Evolutionary conservation across 92 coral and sea anemone genomes (phyloP).

Genomic region (Muricea muricata): DNA sequence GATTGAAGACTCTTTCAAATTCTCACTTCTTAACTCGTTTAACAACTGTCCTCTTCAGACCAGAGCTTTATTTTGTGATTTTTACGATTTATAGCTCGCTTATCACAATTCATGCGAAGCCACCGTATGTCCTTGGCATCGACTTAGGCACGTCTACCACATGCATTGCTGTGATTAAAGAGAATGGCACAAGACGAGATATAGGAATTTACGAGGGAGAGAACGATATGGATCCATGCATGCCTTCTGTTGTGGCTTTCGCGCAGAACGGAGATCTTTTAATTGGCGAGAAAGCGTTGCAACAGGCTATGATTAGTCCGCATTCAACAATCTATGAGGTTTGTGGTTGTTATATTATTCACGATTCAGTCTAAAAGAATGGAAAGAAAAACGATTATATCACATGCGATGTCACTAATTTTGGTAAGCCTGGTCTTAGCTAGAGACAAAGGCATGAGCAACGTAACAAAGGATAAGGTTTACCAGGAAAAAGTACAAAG

Average conservation of each 20-base stretch:
- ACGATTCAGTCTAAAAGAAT: too few species aligned
- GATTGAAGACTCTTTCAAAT: too few species aligned
- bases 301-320: constrained; percentile 20
- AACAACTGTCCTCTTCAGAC: too few species aligned
- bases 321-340: constrained; percentile 29
- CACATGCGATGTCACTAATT: too few species aligned
- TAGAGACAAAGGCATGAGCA: too few species aligned
- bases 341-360: too few species aligned
- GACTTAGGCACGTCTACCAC: constrained; percentile 38
- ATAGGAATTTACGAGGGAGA: neutral
- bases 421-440: too few species aligned
- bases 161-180: constrained; percentile 14
- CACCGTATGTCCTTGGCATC: constrained; percentile 38
- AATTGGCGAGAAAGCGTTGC: constrained; percentile 27
- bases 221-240: constrained; percentile 16
- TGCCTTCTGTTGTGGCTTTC: constrained; percentile 38
- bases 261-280: neutral
- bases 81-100: neutral
- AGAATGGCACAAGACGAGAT: constrained; percentile 19
- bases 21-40: too few species aligned
- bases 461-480: too few species aligned
- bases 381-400: too few species aligned
- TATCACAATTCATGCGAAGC: constrained; percentile 2
- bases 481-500: too few species aligned
- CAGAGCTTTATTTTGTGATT: neutral